Base-by-base conservation (phyloP, 2,797 vertebrate species). In the Nothura maculosa region DNA sequence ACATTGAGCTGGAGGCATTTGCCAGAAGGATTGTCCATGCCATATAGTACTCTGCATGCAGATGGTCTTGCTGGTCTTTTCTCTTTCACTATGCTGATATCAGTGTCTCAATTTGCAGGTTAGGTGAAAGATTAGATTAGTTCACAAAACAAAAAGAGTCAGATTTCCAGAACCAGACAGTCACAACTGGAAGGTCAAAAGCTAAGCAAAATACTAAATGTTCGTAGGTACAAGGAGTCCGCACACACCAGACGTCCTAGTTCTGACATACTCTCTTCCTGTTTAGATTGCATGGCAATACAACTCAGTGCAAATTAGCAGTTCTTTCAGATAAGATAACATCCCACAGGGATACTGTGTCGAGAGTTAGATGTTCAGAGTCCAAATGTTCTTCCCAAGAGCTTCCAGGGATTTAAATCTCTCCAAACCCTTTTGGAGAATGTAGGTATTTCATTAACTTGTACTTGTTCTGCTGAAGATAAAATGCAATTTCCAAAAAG, bases 321-420 rank as follows among this genome's bases (percentile, higher is more conserved):
- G 42, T 86, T 85, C 47, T 78, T 27, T 60, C 72, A 72, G 95
- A 87, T 92, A 94, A 93, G 90, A 94, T 93, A 94, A 84, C 36
- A 32, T 6, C 87, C 32, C 34, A 24, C 32, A 87, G 4, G n/a
- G 43, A 91, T 62, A 68, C 28, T 45, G 13, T 85, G 50, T 64
- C 38, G 48, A 57, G 69, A 40, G 36, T 85, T 66, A 78, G 54
- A 40, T 87, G 40, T 78, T 93, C 67, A 48, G 22, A 89, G 47
- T 85, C 79, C 68, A 67, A 61, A 77, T 55, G 21, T 50, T 81
- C 52, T 90, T 85, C 54, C 52, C 45, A 30, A 70, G 22, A 88
- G 3, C n/a, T 91, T 74, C 4, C 15, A 76, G 2, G 16, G 36
- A 69, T 69, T 91, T 76, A 73, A 50, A 25, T 79, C 28, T 82